Evolutionary conservation across 2,797 vertebrate genomes (phyloP).

Genomic region (Pipistrellus kuhlii): DNA sequence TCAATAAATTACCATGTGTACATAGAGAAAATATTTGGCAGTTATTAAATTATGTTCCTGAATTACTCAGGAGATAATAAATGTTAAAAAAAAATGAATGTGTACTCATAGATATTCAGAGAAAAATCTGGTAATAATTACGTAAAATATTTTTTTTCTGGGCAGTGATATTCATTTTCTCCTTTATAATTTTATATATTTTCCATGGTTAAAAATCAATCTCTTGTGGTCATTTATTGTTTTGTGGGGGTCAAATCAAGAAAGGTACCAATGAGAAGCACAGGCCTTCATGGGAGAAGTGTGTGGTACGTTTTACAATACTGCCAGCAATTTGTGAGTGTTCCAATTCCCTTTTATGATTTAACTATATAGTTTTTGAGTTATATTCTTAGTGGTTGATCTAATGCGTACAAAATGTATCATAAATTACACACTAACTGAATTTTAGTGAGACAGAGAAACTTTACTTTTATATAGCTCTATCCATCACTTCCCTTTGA

Average conservation of each 20-base stretch:
- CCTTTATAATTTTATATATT: not conserved
- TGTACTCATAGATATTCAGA: not conserved
- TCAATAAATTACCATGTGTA: constrained; percentile 53
- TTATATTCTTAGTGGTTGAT: not conserved
- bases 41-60: constrained; percentile 48
- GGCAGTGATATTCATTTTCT: not conserved
- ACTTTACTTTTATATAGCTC: not conserved
- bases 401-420: not conserved
- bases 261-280: not conserved
- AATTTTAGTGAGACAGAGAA: not conserved
- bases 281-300: not conserved
- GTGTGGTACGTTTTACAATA: not conserved
- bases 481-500: not conserved
- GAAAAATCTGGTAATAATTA: not conserved
- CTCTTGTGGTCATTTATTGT: not conserved
- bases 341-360: not conserved
- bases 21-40: constrained; percentile 21
- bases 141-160: not conserved
- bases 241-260: not conserved
- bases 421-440: not conserved
- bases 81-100: not conserved
- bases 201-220: not conserved
- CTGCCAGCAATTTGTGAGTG: not conserved
- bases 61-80: not conserved
- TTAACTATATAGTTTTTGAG: not conserved